phyloP scores from a whole-genome alignment of 2,888 invertebrate species.

The Oscheius sp. region DNA sequence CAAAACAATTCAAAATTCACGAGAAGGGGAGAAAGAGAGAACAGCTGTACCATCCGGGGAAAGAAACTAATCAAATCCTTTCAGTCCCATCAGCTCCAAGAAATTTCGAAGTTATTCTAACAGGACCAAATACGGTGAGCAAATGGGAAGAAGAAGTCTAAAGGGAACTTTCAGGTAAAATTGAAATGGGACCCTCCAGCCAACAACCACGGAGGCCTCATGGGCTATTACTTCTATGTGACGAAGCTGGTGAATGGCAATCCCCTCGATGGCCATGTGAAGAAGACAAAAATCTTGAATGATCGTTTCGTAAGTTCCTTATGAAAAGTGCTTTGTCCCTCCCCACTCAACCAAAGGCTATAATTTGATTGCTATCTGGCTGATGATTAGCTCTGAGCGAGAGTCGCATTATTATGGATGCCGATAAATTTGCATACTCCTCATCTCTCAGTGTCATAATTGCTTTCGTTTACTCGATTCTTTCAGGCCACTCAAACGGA shows the following conservation, averaged over 20 bases:
- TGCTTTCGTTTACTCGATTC: conserved; percentile 6
- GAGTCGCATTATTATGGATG: background rate
- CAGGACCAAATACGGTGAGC: conserved; percentile 92
- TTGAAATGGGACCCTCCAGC: conserved; percentile 93
- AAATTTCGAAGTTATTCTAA: conserved; percentile 83
- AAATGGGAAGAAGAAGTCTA: background rate
- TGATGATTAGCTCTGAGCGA: background rate
- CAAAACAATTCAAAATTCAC: background rate
- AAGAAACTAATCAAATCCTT: conserved; percentile 27
- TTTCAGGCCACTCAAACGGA: conserved; percentile 59
- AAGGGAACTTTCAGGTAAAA: conserved; percentile 75
- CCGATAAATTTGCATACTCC: conserved; percentile 10
- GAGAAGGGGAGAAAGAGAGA: background rate
- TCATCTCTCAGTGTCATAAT: background rate
- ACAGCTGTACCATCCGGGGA: background rate
- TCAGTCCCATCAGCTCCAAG: conserved; percentile 97
- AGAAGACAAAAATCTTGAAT: conserved; percentile 50
- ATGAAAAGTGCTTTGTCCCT: background rate
- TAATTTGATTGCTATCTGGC: conserved; percentile 26
- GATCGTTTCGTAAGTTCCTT: conserved; percentile 47
- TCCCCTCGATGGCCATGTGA: conserved; percentile 35
- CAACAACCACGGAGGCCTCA: conserved; percentile 87
- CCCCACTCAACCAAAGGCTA: background rate
- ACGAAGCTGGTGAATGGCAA: conserved; percentile 47
- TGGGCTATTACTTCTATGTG: conserved; percentile 91